A percentile compares a stretch with the other conserved stretches of the same genome.
Evolutionary conservation across 2,888 invertebrate genomes (phyloP).

Genomic region (Diloba caeruleocephala): DNA sequence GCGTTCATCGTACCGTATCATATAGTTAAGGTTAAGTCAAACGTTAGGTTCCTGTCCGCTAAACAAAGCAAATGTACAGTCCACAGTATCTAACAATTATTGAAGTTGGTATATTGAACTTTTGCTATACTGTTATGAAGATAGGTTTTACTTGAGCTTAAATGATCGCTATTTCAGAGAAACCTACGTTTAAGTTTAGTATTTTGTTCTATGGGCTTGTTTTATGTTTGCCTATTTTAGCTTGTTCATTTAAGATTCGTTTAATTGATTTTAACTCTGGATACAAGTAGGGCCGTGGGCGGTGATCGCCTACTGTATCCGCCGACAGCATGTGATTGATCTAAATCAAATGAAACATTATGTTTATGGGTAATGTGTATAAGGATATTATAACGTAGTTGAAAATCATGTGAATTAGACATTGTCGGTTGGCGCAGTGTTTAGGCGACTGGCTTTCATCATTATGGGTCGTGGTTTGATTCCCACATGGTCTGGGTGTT

Average conservation of each 20-base stretch:
- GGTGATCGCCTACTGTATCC: constrained; percentile 66
- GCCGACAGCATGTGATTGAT: constrained; percentile 62
- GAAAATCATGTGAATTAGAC: no score
- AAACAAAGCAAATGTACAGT: no score
- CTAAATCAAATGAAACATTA: constrained; percentile 41
- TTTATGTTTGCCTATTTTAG: constrained; percentile 14
- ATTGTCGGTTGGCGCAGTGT: no score
- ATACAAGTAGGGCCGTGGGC: constrained; percentile 44
- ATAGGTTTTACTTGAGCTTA: constrained; percentile 5
- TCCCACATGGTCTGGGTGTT: no score
- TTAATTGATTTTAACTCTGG: constrained; percentile 38
- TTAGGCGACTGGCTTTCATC: no score
- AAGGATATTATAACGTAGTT: no score
- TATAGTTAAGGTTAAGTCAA: no score
- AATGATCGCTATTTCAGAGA: constrained; percentile 26
- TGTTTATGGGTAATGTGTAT: no score
- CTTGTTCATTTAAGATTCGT: constrained; percentile 20
- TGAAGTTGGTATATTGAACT: constrained; percentile 12
- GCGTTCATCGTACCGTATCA: no score
- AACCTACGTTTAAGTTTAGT: background rate
- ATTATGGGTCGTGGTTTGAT: no score
- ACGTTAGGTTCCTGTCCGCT: no score
- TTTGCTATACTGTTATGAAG: constrained; percentile 14
- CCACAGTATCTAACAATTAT: no score
- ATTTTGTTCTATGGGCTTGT: constrained; percentile 26